A percentile compares a stretch with the other conserved stretches of the same genome.
These are phyloP conservation scores for Sinocyclocheilus anophthalmus DNA, from an alignment of 2,113 vertebrate genomes.

Conservation along the genomic window DNA sequence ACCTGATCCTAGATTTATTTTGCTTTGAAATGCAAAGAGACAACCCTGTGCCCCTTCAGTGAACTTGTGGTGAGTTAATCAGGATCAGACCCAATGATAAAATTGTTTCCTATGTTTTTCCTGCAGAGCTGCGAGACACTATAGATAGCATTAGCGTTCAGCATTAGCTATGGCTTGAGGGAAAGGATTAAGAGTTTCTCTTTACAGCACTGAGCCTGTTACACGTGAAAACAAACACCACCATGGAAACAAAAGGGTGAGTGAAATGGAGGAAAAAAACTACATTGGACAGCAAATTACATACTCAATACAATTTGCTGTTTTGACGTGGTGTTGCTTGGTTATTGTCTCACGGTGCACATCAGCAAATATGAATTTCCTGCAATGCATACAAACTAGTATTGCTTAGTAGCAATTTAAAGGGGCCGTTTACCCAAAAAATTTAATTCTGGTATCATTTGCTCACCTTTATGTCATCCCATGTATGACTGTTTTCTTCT, in stretches of 20 bases:
- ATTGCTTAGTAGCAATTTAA: constrained; percentile 10
- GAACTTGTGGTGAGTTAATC: constrained; percentile 45
- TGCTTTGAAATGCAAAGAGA: background rate
- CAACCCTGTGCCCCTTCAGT: constrained; percentile 34
- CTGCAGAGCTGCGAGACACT: constrained; percentile 32
- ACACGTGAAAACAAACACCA: constrained; percentile 13
- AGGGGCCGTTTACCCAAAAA: background rate
- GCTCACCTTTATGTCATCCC: background rate
- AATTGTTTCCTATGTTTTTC: constrained; percentile 52
- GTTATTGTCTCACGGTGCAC: constrained; percentile 9
- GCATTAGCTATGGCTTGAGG: constrained; percentile 19
- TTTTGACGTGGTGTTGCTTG: constrained; percentile 9
- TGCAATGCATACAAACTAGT: constrained; percentile 12
- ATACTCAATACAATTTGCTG: constrained; percentile 12
- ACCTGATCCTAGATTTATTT: background rate
- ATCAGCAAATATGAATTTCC: constrained; percentile 14
- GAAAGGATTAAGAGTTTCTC: constrained; percentile 43
- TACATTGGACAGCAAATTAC: constrained; percentile 28
- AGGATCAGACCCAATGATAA: constrained; percentile 46
- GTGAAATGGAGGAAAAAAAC: background rate
- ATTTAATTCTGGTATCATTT: background rate
- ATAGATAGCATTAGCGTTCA: constrained; percentile 35
- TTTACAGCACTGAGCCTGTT: constrained; percentile 23
- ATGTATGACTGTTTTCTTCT: background rate
- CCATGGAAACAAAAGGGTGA: too few species aligned